Evolutionary conservation across 2,113 vertebrate species (phyloP), one percentile per base, ranked within the genome.

Genomic region (rat (Rattus norvegicus)): DNA sequence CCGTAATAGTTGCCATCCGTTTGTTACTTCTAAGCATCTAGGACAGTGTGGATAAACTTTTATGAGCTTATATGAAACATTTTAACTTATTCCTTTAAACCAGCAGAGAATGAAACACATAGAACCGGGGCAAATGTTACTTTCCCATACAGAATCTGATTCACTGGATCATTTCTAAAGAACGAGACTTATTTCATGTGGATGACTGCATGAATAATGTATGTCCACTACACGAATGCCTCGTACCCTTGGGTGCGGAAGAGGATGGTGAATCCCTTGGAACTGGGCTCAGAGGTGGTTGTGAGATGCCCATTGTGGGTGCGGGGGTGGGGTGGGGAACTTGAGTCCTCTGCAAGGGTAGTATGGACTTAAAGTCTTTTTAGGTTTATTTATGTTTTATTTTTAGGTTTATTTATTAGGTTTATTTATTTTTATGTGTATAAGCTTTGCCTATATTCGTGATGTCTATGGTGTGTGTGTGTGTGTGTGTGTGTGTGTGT

Each of bases 51-150:
- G 93, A 80, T 88, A 5, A 95, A 91, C 49, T 63, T 72, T 87
- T 70, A 49, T 56, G 30, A 96, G 24, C 16, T 80, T 95, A 2
- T 43, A 30, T 63, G n/a, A 61, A 61, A 84, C 28, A 95, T 24
- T 86, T 96, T 91, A 92, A 80, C 49, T 93, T 92, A 65, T 56
- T 81, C 28, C 22, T 88, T 39, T 93, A 91, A 92, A 22, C 95
- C 73, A 93, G 52, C 2, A 89, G 36, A 28, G 19, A 77, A 83
- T 79, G 59, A 88, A 77, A 65, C 17, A 49, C 36, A 81, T 30
- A 67, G 72, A 70, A 59, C 65, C 72, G 28, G 16, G 75, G 26
- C 49, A 81, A 88, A 70, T 65, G 63, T 49, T 76, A 67, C 47
- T 94, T 94, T 94, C 63, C 19, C 12, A 81, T 63, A 90, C 1